Evolutionary conservation across 2,888 invertebrate genomes (phyloP).

Genomic region (Lasioglossum vierecki): DNA sequence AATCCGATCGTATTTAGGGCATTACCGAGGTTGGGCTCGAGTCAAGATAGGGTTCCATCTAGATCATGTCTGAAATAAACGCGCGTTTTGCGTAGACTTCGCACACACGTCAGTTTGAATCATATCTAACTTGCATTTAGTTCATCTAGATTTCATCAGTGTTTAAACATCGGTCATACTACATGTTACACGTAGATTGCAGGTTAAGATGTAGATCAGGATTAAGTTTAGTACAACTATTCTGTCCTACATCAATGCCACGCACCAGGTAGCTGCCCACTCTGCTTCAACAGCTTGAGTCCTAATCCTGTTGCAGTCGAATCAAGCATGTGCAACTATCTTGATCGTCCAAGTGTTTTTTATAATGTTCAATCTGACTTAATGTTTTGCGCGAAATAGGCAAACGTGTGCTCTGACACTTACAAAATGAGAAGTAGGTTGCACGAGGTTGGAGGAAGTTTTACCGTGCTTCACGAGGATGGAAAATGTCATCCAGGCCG

Average conservation of each 20-base stretch:
- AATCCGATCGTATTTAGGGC: no score
- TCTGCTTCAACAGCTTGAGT: background rate
- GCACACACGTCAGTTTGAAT: background rate
- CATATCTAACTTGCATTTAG: background rate
- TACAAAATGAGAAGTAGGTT: background rate
- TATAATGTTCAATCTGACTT: background rate
- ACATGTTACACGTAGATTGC: background rate
- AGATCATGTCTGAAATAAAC: background rate
- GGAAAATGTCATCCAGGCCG: no score
- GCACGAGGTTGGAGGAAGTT: background rate
- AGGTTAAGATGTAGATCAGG: background rate
- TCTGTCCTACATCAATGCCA: slow-evolving; percentile 22
- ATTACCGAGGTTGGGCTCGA: background rate
- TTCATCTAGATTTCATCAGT: background rate
- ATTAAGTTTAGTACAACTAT: background rate
- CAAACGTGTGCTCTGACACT: background rate
- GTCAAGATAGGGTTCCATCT: background rate
- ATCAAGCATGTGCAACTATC: slow-evolving; percentile 1
- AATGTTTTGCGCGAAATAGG: background rate
- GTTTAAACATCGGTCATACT: background rate
- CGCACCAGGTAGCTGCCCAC: background rate
- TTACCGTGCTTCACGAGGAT: no score
- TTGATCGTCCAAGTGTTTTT: background rate
- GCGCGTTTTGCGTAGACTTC: background rate
- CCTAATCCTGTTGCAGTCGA: background rate